phyloP scores from a whole-genome alignment of 2,113 vertebrate species.

The Neogale vison region DNA sequence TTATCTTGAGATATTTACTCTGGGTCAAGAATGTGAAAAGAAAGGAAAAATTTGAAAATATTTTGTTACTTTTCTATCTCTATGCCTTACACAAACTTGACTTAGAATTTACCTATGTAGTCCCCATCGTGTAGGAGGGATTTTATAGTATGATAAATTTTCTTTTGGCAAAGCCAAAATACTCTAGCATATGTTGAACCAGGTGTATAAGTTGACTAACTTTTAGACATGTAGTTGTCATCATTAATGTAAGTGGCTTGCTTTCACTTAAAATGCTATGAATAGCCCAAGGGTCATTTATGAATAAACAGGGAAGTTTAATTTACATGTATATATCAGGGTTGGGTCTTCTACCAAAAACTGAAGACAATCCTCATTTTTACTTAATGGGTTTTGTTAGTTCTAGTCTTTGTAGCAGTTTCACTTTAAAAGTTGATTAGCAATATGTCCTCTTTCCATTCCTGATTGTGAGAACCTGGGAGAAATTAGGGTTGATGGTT shows the following conservation, averaged over 20 bases:
- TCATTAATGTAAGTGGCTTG: conserved; percentile 14
- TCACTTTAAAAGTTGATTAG: conserved; percentile 14
- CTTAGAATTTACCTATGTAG: not conserved
- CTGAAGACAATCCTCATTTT: conserved; percentile 13
- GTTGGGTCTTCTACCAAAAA: not conserved
- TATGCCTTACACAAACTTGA: not conserved
- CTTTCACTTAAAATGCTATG: not conserved
- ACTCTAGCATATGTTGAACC: not conserved
- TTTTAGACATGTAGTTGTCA: conserved; percentile 23
- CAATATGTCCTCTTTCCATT: not conserved
- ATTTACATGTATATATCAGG: not conserved
- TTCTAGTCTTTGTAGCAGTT: not conserved
- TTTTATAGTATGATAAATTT: not conserved
- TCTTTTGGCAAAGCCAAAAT: not conserved
- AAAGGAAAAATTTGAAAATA: not conserved
- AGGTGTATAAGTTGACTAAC: conserved; percentile 7
- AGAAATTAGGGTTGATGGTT: conserved; percentile 12
- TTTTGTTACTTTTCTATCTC: not conserved
- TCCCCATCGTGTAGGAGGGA: not conserved
- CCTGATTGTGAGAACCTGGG: not conserved
- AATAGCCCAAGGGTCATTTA: conserved; percentile 27
- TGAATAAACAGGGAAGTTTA: conserved; percentile 41
- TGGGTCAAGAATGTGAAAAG: conserved; percentile 19
- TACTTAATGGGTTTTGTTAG: conserved; percentile 35
- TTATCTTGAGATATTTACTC: not conserved